Base-by-base conservation (phyloP, 2,797 vertebrate genomes). In the Lophius americanus region DNA sequence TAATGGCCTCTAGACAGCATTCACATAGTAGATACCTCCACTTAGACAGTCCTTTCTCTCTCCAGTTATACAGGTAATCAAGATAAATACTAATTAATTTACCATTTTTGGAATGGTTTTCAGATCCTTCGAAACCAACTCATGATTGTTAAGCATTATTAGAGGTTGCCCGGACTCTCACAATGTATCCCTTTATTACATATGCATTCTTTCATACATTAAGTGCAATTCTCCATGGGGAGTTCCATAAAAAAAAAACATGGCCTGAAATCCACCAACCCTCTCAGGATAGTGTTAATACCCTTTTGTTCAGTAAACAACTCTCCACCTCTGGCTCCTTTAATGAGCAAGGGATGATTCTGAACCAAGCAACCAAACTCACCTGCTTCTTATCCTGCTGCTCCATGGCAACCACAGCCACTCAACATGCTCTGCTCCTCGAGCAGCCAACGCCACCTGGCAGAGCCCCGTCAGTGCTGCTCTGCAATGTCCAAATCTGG, bases 301-400 rank as follows among this genome's bases (percentile, higher is more conserved):
- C 42, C 42, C 42, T 9, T 65, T 36, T 37, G 35, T n/a, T 75
- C 57, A 66, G 67, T 71, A 70, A 81, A 76, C 79, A 85, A 9
- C 43, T 51, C 50, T 58, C 52, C 50, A 37, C 68, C 58, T 38
- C 33, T 60, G 32, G 23, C 61, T 44, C 50, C 51, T n/a, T 61
- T 44, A 62, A 12, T 9, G 7, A 64, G 7, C 37, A 53, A 1
- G 59, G 9, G 13, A 33, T 57, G 23, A 49, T 48, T 43, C 60
- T 77, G 8, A 65, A 52, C 37, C 32, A 7, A 50, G 60, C 65
- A 46, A 59, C 62, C 32, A 39, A 52, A 70, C 93, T 87, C 91
- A 98, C 97, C 95, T 92, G 93, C 90, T 91, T 93, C 91, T 97
- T 97, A 94, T 96, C 95, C 89, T 94, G 94, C 82, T 88, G 92